phyloP scores from a whole-genome alignment of 2,797 vertebrate species.

The Catostomus latipinnis region DNA sequence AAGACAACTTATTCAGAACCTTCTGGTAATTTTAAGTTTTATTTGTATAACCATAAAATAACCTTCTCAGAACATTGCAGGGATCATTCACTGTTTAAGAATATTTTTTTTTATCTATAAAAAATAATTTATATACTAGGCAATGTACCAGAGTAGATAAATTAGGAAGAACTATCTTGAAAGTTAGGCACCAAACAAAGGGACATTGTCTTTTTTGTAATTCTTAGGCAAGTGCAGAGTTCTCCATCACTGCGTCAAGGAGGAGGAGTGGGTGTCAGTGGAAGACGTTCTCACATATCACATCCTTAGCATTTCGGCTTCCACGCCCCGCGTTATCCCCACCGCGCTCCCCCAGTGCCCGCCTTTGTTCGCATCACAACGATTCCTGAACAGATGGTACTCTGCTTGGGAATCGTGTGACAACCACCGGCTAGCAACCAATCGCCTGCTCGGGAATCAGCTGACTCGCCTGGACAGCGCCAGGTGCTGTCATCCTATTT shows the following conservation, averaged over 20 bases:
- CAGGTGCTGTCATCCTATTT: constrained; percentile 76
- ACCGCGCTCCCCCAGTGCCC: constrained; percentile 64
- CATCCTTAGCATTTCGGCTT: constrained; percentile 43
- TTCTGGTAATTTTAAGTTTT: too few relatives aligned
- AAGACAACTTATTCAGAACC: too few relatives aligned
- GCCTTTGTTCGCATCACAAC: constrained; percentile 83
- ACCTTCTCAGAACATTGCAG: too few relatives aligned
- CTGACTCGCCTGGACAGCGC: constrained; percentile 78
- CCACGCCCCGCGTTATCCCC: constrained; percentile 56
- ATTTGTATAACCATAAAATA: too few relatives aligned
- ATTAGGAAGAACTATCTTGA: constrained; percentile 18
- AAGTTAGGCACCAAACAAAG: constrained; percentile 54
- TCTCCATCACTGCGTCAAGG: constrained; percentile 53
- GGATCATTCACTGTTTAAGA: background rate
- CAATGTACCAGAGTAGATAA: constrained; percentile 5
- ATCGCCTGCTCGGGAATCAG: constrained; percentile 77
- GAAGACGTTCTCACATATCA: constrained; percentile 53
- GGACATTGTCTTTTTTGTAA: constrained; percentile 46
- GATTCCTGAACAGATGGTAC: constrained; percentile 81
- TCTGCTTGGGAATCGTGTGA: constrained; percentile 73
- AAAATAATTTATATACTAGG: background rate
- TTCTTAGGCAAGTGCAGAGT: constrained; percentile 50
- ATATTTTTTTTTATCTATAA: background rate
- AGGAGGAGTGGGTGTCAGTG: constrained; percentile 17
- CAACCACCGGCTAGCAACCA: constrained; percentile 75